Percentiles rank a stretch among this genome's conserved stretches.
Conservation (phyloP, 2,113 vertebrate species). For the Vireo altiloquus region DNA sequence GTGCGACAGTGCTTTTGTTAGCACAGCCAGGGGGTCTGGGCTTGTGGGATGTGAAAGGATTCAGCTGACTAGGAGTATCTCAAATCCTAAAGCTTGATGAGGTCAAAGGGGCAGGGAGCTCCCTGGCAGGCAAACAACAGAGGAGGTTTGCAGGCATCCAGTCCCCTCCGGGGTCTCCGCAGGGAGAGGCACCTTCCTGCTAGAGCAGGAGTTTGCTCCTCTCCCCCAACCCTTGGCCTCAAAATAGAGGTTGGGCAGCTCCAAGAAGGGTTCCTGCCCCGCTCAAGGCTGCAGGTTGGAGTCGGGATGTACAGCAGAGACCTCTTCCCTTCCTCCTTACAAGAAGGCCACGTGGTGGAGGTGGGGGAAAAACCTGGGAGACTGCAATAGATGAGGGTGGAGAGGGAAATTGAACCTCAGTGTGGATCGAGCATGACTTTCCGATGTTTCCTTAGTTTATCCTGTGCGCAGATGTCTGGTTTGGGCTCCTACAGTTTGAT, state of each 20-base stretch:
- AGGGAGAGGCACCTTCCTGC: neutral
- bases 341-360: fast-evolving
- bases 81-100: neutral
- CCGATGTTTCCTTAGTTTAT: neutral
- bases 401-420: neutral
- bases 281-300: neutral
- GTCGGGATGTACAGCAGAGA: neutral
- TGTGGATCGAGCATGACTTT: neutral
- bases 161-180: fast-evolving
- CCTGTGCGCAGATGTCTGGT: neutral
- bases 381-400: fast-evolving
- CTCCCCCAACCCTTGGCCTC: fast-evolving
- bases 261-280: neutral
- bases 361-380: neutral
- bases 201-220: neutral
- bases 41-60: neutral
- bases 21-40: fast-evolving
- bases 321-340: neutral
- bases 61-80: conserved; percentile 1
- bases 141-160: fast-evolving
- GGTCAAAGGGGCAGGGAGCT: neutral
- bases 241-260: neutral
- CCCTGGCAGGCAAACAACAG: neutral
- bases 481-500: too few species aligned
- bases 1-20: neutral